phyloP scores from a whole-genome alignment of 2,797 vertebrate species.

The Gephyroberyx darwinii region DNA sequence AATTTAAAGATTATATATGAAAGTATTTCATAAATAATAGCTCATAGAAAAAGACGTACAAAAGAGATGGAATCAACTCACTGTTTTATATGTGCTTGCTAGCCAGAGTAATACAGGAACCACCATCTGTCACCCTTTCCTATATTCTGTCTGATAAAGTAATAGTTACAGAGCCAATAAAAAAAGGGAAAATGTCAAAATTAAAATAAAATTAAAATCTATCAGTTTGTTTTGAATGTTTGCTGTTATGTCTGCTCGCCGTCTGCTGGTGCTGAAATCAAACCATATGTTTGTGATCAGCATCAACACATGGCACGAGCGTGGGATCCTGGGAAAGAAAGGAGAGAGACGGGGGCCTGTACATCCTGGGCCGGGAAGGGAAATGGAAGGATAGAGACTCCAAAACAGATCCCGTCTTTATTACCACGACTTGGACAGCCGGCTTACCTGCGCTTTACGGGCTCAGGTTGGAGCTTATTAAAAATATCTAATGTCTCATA shows the following conservation, averaged over 20 bases:
- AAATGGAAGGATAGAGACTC: constrained; percentile 52
- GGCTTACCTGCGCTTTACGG: constrained; percentile 53
- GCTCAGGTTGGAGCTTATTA: constrained; percentile 59
- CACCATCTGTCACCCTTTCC: neutral
- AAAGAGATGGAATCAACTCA: neutral
- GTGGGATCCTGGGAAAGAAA: constrained; percentile 71
- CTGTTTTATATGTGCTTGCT: neutral
- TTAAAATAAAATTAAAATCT: constrained; percentile 18
- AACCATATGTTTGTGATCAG: constrained; percentile 80
- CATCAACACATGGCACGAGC: constrained; percentile 73
- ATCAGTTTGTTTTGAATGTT: constrained; percentile 31
- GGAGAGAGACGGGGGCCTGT: constrained; percentile 53
- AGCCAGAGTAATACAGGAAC: too few species aligned
- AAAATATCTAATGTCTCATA: constrained; percentile 60
- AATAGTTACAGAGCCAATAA: neutral
- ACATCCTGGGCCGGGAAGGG: constrained; percentile 58
- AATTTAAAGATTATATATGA: neutral
- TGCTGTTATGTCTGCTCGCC: constrained; percentile 66
- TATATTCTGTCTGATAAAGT: constrained; percentile 12
- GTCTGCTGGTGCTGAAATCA: constrained; percentile 58
- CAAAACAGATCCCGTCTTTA: constrained; percentile 66
- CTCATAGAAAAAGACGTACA: neutral
- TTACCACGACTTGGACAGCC: constrained; percentile 52
- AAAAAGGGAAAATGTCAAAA: neutral
- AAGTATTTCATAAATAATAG: too few species aligned